phyloP scores from a whole-genome alignment of 2,113 vertebrate species.

The Chlorodrepanis virens region DNA sequence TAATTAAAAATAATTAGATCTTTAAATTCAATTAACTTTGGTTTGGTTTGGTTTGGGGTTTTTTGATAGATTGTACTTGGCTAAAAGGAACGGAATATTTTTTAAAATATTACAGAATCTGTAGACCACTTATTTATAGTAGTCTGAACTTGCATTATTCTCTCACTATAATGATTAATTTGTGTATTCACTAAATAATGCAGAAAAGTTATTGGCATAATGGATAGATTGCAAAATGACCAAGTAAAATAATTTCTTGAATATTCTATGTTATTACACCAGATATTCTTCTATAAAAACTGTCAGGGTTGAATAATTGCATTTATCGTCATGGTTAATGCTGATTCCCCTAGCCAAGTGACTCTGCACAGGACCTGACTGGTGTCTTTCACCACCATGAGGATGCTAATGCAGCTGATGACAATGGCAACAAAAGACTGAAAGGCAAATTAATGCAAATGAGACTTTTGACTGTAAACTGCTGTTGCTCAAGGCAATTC shows the following conservation, averaged over 20 bases:
- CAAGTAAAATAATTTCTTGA: neutral
- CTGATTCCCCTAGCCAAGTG: neutral
- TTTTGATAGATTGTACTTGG: neutral
- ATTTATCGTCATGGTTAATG: neutral
- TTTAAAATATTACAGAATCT: neutral
- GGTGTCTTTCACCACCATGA: neutral
- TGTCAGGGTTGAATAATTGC: neutral
- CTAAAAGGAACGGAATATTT: neutral
- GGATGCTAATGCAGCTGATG: neutral
- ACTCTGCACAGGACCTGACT: neutral
- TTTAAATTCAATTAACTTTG: neutral
- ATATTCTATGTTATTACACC: neutral
- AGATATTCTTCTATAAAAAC: neutral
- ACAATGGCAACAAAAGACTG: neutral
- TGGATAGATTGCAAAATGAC: neutral
- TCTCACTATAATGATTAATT: neutral
- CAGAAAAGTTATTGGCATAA: neutral
- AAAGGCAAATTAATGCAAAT: neutral
- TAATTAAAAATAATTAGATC: neutral
- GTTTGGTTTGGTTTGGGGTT: fast-evolving
- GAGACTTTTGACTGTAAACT: neutral
- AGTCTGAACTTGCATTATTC: neutral
- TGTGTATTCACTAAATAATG: neutral
- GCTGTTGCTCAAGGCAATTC: neutral
- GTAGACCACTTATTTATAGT: neutral